Evolutionary conservation across 2,888 invertebrate species (phyloP).

Genomic region (Sminthurinus aureus): DNA sequence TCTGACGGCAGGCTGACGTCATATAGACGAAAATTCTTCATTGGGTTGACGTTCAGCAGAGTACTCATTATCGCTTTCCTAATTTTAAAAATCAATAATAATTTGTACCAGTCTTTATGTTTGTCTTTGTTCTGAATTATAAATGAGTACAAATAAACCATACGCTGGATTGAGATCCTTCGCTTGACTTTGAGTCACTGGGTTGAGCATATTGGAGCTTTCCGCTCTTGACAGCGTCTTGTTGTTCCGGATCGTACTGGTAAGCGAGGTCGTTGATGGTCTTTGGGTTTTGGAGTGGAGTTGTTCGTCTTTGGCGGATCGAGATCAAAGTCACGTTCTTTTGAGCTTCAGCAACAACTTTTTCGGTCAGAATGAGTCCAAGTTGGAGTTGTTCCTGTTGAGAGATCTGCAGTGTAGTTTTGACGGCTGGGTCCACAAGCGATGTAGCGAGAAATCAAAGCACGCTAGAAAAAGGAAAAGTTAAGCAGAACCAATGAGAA

Average conservation of each 20-base stretch:
- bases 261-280: conserved; percentile 12
- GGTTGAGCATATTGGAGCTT: conserved; percentile 7
- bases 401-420: conserved; percentile 20
- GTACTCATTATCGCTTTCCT: too few relatives aligned
- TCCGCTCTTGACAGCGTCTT: conserved; percentile 44
- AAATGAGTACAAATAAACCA: too few relatives aligned
- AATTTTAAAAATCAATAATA: too few relatives aligned
- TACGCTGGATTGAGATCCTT: too few relatives aligned
- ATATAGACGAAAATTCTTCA: too few relatives aligned
- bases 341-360: conserved; percentile 51
- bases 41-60: too few relatives aligned
- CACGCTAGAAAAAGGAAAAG: conserved; percentile 11
- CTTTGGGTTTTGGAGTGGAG: conserved; percentile 4
- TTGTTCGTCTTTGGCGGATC: conserved; percentile 15
- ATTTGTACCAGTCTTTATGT: too few relatives aligned
- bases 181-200: too few relatives aligned
- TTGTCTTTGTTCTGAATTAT: too few relatives aligned
- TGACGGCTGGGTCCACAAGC: conserved; percentile 44
- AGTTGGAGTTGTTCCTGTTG: conserved; percentile 50
- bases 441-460: conserved; percentile 28
- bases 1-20: too few relatives aligned
- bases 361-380: conserved; percentile 48
- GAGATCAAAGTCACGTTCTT: conserved; percentile 53
- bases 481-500: too few relatives aligned
- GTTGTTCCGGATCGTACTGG: conserved; percentile 53